Conservation (phyloP, 2,113 vertebrate genomes). For the Brachionichthys hirsutus region DNA sequence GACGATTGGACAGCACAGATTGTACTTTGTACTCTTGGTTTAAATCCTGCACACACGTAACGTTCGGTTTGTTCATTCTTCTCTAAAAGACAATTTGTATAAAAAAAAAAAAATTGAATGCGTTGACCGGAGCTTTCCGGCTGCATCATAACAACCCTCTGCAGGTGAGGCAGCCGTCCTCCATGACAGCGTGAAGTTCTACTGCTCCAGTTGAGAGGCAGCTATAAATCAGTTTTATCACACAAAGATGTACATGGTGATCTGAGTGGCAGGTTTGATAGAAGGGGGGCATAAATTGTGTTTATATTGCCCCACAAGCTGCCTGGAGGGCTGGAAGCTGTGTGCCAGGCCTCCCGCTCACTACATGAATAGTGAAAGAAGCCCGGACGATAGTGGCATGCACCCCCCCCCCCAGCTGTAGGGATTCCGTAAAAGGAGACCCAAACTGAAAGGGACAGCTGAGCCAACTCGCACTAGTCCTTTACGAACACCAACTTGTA, state of each 20-base stretch:
- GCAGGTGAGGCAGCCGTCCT: background rate
- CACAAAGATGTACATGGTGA: conserved; percentile 25
- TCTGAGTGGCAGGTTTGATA: conserved; percentile 24
- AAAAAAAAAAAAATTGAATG: too few relatives aligned
- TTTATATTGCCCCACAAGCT: conserved; percentile 37
- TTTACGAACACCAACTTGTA: conserved; percentile 13
- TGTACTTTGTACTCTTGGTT: too few relatives aligned
- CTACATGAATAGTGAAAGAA: conserved; percentile 23
- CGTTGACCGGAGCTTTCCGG: too few relatives aligned
- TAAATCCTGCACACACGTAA: too few relatives aligned
- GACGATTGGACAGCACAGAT: too few relatives aligned
- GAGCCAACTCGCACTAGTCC: conserved; percentile 46
- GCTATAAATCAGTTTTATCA: conserved; percentile 33
- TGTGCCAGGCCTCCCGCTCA: conserved; percentile 31
- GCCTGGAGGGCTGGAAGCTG: conserved; percentile 26
- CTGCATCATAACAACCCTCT: background rate
- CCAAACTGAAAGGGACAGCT: conserved; percentile 55
- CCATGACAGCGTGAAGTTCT: conserved; percentile 5
- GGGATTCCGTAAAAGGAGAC: conserved; percentile 62
- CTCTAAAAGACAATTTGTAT: too few relatives aligned
- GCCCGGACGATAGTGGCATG: conserved; percentile 28
- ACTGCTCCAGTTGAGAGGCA: background rate
- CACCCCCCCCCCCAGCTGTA: conserved; percentile 40
- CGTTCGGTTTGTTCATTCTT: too few relatives aligned
- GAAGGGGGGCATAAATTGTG: conserved; percentile 50